Evolutionary conservation across 2,797 vertebrate genomes (phyloP).

Genomic region (Danio tinwini): DNA sequence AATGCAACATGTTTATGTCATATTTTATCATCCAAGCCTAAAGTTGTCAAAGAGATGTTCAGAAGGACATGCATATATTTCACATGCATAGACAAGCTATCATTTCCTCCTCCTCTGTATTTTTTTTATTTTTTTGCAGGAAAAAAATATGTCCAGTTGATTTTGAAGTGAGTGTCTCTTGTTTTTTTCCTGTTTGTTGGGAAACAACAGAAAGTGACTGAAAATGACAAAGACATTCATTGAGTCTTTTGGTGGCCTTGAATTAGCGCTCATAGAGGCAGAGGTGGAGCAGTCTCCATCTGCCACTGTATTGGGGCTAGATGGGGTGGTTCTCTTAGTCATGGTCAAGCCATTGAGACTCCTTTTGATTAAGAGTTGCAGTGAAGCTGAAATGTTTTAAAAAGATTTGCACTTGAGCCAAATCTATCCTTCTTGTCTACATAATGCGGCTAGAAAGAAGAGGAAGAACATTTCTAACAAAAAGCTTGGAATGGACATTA

Average conservation of each 20-base stretch:
- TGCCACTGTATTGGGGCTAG: slow-evolving; percentile 56
- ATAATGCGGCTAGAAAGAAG: slow-evolving; percentile 57
- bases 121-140: slow-evolving; percentile 74
- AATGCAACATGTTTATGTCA: slow-evolving; percentile 1
- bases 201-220: slow-evolving; percentile 84
- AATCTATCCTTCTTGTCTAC: slow-evolving; percentile 57
- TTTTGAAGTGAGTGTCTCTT: slow-evolving; percentile 76
- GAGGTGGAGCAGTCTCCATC: slow-evolving; percentile 64
- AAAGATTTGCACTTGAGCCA: slow-evolving; percentile 61
- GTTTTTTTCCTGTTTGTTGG: slow-evolving; percentile 81
- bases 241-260: slow-evolving; percentile 73
- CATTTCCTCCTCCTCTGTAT: slow-evolving; percentile 69
- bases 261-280: slow-evolving; percentile 66
- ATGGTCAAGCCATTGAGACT: slow-evolving; percentile 52
- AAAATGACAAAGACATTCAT: slow-evolving; percentile 75
- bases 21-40: neutral
- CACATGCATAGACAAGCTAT: slow-evolving; percentile 73
- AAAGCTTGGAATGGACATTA: slow-evolving; percentile 66
- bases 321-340: slow-evolving; percentile 49
- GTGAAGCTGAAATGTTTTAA: slow-evolving; percentile 61
- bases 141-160: slow-evolving; percentile 80
- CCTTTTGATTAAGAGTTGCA: slow-evolving; percentile 57
- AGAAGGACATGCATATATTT: slow-evolving; percentile 43
- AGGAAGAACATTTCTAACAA: slow-evolving; percentile 64
- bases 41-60: neutral